Conservation (phyloP, 2,888 invertebrate genomes). For the Ganaspis brasiliensis region DNA sequence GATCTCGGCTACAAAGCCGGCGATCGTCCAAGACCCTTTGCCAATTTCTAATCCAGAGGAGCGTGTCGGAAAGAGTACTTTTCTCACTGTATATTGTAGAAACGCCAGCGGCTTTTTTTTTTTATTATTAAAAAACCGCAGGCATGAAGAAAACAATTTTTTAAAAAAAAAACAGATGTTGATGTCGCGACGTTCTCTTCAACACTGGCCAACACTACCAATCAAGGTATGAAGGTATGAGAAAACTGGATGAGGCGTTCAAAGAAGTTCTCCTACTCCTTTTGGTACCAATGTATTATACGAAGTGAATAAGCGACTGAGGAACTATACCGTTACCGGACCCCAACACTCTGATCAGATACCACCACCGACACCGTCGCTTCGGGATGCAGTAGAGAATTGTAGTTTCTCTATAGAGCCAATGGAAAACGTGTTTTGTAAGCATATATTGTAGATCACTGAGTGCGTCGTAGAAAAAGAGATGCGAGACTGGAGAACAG, state of each 20-base stretch:
- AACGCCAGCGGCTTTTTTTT: constrained; percentile 26
- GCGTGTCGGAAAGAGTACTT: not conserved
- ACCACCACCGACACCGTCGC: not conserved
- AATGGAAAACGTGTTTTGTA: constrained; percentile 32
- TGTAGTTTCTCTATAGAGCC: constrained; percentile 29
- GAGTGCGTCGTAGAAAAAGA: constrained; percentile 7
- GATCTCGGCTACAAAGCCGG: constrained; percentile 20
- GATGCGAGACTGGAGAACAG: constrained; percentile 20
- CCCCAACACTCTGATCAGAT: constrained; percentile 15
- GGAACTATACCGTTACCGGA: constrained; percentile 25
- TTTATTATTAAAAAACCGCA: too few relatives aligned
- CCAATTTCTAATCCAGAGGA: not conserved
- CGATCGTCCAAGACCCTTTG: not conserved
- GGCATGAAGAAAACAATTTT: not conserved
- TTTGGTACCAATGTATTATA: constrained; percentile 15
- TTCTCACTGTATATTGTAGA: not conserved
- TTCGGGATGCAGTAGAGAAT: constrained; percentile 31
- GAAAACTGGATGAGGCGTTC: constrained; percentile 17
- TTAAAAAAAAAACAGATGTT: constrained; percentile 36
- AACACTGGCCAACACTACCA: constrained; percentile 67
- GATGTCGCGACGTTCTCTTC: constrained; percentile 56
- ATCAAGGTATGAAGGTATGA: constrained; percentile 63
- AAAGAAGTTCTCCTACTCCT: constrained; percentile 39
- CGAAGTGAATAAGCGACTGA: constrained; percentile 19
- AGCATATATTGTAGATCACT: constrained; percentile 1